phyloP scores from a whole-genome alignment of 2,888 invertebrate genomes.

The Mactromeris polynyma region DNA sequence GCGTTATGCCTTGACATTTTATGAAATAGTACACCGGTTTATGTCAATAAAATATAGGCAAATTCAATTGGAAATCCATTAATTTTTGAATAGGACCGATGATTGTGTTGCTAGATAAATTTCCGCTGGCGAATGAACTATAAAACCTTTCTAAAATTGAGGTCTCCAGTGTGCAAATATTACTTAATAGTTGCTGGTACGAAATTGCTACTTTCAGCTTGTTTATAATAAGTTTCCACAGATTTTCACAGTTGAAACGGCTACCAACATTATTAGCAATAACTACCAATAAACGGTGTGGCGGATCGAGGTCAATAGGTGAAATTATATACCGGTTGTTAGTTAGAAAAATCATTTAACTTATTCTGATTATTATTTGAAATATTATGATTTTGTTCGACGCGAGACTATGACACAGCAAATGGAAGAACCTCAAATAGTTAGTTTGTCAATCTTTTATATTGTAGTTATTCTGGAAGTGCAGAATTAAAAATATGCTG shows the following conservation, averaged over 20 bases:
- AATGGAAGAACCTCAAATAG: too few relatives aligned
- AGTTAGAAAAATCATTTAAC: background rate
- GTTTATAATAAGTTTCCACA: constrained; percentile 51
- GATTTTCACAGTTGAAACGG: constrained; percentile 46
- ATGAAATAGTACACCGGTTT: constrained; percentile 61
- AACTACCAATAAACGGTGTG: constrained; percentile 38
- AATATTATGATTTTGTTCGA: too few relatives aligned
- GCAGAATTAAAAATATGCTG: too few relatives aligned
- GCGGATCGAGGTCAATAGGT: constrained; percentile 31
- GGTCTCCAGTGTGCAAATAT: constrained; percentile 51
- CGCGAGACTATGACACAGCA: too few relatives aligned
- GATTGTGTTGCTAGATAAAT: constrained; percentile 54
- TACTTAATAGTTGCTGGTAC: constrained; percentile 39
- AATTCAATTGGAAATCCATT: constrained; percentile 58
- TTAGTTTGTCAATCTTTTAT: too few relatives aligned
- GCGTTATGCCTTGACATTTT: constrained; percentile 56
- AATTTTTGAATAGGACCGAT: constrained; percentile 49
- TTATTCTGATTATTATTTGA: background rate
- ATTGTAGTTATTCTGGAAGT: too few relatives aligned
- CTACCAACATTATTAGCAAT: constrained; percentile 37
- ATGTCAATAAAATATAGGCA: constrained; percentile 69
- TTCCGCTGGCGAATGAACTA: constrained; percentile 44
- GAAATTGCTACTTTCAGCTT: constrained; percentile 50
- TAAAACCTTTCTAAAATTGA: constrained; percentile 42
- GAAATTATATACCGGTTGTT: background rate